phyloP scores from a whole-genome alignment of 1,140 invertebrate genomes.

The Lucilia cuprina region DNA sequence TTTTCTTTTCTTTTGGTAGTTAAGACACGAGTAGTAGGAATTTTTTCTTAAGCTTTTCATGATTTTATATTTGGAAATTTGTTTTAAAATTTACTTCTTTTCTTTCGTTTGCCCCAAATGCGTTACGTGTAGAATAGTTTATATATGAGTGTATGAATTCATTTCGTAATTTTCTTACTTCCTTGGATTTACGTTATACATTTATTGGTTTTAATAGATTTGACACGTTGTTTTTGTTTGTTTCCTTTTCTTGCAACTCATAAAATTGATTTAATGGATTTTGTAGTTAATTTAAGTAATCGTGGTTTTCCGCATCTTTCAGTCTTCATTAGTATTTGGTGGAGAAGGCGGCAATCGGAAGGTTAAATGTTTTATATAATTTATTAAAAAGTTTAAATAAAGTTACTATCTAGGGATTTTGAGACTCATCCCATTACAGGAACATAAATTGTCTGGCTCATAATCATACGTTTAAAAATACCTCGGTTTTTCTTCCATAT shows the following conservation, averaged over 20 bases:
- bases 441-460: too few relatives aligned
- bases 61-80: neutral
- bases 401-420: too few relatives aligned
- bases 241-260: neutral
- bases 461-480: too few relatives aligned
- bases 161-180: too few relatives aligned
- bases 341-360: neutral
- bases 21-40: neutral
- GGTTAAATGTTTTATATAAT: neutral
- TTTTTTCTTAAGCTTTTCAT: neutral
- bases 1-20: too few relatives aligned
- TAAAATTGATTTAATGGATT: slow-evolving; percentile 4
- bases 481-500: too few relatives aligned
- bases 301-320: neutral
- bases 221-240: neutral
- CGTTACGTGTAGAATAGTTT: neutral
- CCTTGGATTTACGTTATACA: too few relatives aligned
- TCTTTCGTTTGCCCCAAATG: neutral
- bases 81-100: neutral
- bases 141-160: neutral
- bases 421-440: too few relatives aligned
- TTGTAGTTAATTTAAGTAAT: neutral
- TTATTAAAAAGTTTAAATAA: neutral
- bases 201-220: slow-evolving; percentile 1
- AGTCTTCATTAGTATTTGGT: neutral